Conservation (phyloP, 2,113 vertebrate species). For the Gambusia holbrooki region DNA sequence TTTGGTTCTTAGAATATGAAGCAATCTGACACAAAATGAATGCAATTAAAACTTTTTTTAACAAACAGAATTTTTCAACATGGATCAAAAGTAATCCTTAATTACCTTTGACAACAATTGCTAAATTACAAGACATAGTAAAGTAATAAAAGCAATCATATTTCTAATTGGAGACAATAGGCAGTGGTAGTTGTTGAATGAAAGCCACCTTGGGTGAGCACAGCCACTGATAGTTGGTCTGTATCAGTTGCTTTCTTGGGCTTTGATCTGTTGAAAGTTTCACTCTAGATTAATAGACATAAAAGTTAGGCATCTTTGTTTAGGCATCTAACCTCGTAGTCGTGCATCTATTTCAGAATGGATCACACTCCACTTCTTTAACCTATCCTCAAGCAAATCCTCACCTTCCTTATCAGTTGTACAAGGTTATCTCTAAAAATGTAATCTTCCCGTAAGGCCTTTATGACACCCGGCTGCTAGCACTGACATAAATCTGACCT, state of each 20-base stretch:
- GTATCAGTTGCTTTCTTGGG: too few species aligned
- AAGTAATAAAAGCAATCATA: neutral
- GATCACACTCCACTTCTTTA: neutral
- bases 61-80: neutral
- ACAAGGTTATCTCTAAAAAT: neutral
- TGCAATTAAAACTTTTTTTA: neutral
- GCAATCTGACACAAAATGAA: neutral
- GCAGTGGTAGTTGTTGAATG: neutral
- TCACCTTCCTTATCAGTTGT: neutral
- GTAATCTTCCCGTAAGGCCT: neutral
- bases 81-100: neutral
- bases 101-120: neutral
- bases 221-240: neutral
- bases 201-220: too few species aligned
- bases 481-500: neutral
- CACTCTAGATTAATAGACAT: neutral
- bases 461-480: neutral
- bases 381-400: neutral
- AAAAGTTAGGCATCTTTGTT: neutral
- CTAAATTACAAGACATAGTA: neutral
- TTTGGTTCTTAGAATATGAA: neutral
- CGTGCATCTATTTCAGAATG: neutral
- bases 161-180: neutral
- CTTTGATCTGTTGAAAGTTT: neutral
- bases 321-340: neutral